Evolutionary conservation across 2,797 vertebrate genomes (phyloP).

Genomic region (Sebastes itinus): DNA sequence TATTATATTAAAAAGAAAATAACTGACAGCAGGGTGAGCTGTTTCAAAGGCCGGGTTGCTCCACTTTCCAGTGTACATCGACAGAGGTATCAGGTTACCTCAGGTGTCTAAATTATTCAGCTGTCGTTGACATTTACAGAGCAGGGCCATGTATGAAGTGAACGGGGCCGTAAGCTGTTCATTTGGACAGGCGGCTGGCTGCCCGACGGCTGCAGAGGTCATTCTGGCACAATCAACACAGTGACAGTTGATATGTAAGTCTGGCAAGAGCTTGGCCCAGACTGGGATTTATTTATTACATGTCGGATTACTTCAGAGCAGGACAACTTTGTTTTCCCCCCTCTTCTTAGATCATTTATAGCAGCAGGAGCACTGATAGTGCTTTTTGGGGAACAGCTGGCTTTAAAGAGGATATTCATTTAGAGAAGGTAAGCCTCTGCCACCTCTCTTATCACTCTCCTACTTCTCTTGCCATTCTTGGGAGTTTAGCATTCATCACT

Average conservation of each 20-base stretch:
- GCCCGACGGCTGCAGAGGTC: slow-evolving; percentile 33
- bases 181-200: slow-evolving; percentile 19
- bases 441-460: slow-evolving; percentile 9
- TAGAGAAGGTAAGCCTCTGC: slow-evolving; percentile 68
- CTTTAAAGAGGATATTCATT: slow-evolving; percentile 43
- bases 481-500: slow-evolving; percentile 38
- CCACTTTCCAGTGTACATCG: slow-evolving; percentile 60
- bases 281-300: slow-evolving; percentile 50
- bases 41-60: slow-evolving; percentile 10
- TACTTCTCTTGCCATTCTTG: slow-evolving; percentile 23
- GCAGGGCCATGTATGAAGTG: slow-evolving; percentile 65
- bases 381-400: slow-evolving; percentile 37
- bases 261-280: slow-evolving; percentile 11
- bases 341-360: slow-evolving; percentile 11
- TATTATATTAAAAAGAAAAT: slow-evolving; percentile 18
- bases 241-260: slow-evolving; percentile 51
- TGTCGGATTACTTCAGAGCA: slow-evolving; percentile 44
- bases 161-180: slow-evolving; percentile 29
- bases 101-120: slow-evolving; percentile 84
- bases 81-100: slow-evolving; percentile 74
- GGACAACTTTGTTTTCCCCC: slow-evolving; percentile 33
- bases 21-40: neutral
- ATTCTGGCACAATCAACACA: slow-evolving; percentile 38
- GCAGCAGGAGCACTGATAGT: neutral
- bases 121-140: slow-evolving; percentile 76